These are phyloP conservation scores for Oligia strigilis DNA, from an alignment of 2,888 invertebrate species.

Conservation along the genomic window DNA sequence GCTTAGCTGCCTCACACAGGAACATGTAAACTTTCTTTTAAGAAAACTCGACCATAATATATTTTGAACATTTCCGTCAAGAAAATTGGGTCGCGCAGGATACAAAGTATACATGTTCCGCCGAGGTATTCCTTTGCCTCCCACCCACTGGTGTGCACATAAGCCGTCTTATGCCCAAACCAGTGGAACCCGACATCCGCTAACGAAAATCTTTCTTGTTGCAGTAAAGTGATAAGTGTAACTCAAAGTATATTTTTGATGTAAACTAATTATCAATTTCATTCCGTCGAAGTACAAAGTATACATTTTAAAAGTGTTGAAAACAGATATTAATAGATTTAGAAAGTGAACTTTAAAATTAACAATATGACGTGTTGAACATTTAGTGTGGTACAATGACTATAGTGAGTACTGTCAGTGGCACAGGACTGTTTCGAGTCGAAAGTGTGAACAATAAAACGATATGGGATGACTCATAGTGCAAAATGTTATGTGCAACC, in stretches of 20 bases:
- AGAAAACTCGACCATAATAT: conserved; percentile 44
- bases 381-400: conserved; percentile 82
- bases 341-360: conserved; percentile 74
- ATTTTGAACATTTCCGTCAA: conserved; percentile 39
- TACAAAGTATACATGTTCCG: conserved; percentile 77
- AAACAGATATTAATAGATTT: conserved; percentile 68
- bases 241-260: conserved; percentile 86
- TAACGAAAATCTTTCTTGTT: conserved; percentile 68
- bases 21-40: conserved; percentile 76
- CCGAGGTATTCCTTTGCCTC: conserved; percentile 80
- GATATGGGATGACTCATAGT: conserved; percentile 91
- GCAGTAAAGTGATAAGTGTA: conserved; percentile 85
- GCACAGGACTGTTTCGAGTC: conserved; percentile 80
- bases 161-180: conserved; percentile 84
- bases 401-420: conserved; percentile 75
- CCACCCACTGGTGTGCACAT: conserved; percentile 83
- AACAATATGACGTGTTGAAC: conserved; percentile 79
- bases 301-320: conserved; percentile 79
- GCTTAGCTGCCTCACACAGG: conserved; percentile 88
- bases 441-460: conserved; percentile 86
- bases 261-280: conserved; percentile 80
- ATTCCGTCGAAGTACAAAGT: conserved; percentile 89
- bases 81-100: conserved; percentile 55
- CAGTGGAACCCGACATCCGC: conserved; percentile 73
- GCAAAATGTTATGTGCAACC: conserved; percentile 87